Percentiles rank a stretch among this genome's conserved stretches.
Conservation (phyloP, 2,797 vertebrate species). For the Pterois miles region DNA sequence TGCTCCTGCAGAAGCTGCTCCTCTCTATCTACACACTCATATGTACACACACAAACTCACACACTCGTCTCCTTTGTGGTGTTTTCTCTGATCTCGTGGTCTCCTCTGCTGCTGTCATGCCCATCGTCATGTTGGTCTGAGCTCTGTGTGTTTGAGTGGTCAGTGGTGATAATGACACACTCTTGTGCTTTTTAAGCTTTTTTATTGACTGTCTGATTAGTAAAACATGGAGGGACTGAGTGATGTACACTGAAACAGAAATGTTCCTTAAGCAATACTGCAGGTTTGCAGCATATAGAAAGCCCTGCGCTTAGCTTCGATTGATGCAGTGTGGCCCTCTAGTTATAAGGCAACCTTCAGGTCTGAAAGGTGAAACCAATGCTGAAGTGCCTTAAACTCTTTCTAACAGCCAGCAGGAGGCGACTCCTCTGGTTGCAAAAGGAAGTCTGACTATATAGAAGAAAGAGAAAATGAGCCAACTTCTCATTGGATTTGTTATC, state of each 20-base stretch:
- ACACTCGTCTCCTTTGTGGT: not conserved
- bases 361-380: too few relatives aligned
- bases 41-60: not conserved
- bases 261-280: not conserved
- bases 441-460: too few relatives aligned
- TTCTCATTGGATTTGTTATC: too few relatives aligned
- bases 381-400: too few relatives aligned
- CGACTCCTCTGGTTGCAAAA: too few relatives aligned
- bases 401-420: too few relatives aligned
- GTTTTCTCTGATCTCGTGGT: not conserved
- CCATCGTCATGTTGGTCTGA: not conserved
- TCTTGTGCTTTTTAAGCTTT: not conserved
- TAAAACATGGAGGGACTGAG: not conserved
- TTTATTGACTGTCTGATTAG: constrained; percentile 2
- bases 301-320: not conserved
- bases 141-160: constrained; percentile 9
- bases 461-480: too few relatives aligned
- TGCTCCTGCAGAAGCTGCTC: constrained; percentile 6
- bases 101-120: not conserved
- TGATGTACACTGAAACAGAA: not conserved
- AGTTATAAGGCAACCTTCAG: not conserved
- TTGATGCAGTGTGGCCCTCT: not conserved
- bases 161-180: not conserved
- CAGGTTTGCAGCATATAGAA: not conserved
- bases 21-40: not conserved